phyloP scores from a whole-genome alignment of 2,797 vertebrate genomes.

The Neoniphon sammara region DNA sequence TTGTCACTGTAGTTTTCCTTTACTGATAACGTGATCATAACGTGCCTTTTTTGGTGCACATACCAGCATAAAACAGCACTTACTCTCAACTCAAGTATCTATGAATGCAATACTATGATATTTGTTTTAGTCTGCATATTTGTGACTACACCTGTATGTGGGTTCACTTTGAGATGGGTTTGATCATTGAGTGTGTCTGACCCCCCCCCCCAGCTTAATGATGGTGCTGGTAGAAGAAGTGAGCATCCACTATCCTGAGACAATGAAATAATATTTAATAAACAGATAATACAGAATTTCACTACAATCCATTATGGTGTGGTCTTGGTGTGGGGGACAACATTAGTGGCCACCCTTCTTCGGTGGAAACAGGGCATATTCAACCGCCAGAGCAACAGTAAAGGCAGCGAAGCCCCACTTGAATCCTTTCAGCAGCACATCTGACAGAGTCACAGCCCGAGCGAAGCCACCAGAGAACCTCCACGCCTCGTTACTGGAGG shows the following conservation, averaged over 20 bases:
- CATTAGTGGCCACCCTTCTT: conserved; percentile 86
- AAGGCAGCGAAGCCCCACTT: conserved; percentile 94
- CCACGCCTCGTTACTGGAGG: conserved; percentile 93
- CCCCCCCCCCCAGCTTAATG: too few relatives aligned
- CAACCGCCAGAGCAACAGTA: conserved; percentile 89
- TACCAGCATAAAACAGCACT: too few relatives aligned
- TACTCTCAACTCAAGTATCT: too few relatives aligned
- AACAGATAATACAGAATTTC: conserved; percentile 65
- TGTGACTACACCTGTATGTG: too few relatives aligned
- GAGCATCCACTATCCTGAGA: background rate
- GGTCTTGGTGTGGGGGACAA: background rate
- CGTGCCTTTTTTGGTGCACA: too few relatives aligned
- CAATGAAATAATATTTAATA: conserved; percentile 68
- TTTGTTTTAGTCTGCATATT: too few relatives aligned
- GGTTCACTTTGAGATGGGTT: too few relatives aligned
- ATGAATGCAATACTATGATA: too few relatives aligned
- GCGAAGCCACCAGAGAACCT: conserved; percentile 87
- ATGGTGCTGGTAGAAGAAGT: background rate
- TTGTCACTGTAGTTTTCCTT: too few relatives aligned
- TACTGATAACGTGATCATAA: too few relatives aligned
- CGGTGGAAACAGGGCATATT: conserved; percentile 88
- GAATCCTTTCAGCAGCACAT: conserved; percentile 88
- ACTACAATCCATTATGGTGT: conserved; percentile 26
- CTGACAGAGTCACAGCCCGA: conserved; percentile 80
- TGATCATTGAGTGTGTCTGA: too few relatives aligned